Evolutionary conservation across 2,888 invertebrate species (phyloP), one percentile per base, ranked within the genome.

Genomic region (Lamellibrachia columna): DNA sequence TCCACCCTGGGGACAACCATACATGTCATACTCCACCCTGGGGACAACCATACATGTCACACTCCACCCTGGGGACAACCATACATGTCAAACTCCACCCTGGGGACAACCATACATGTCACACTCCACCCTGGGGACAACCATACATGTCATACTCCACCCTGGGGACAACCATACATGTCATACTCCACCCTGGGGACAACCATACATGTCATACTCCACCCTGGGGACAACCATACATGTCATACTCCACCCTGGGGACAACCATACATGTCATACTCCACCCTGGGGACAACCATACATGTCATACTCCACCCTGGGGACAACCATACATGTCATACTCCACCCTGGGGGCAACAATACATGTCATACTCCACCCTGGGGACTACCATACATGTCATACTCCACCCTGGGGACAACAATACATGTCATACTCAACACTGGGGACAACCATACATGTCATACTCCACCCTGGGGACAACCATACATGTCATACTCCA

Each of bases 11-110:
- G 40, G 40, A 40, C 40, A 40, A 40, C 7, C 52, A 52, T 99
- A 99, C 92, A 99, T 99, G 97, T 99, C 99, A 97, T 98, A 99
- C 97, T 99, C 99, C 96, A 99, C 98, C 96, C 99, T 96, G 22
- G 75, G 6, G 1, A 60, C 40, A 40, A 40, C 40, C 40, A 40
- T 40, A 40, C 40, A 40, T 40, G 40, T 40, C 40, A 40, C 0
- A 3, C 55, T 7, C 7, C 55, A 93, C 91, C 92, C 53, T 28
- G 91, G 1, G 7, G 2, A 55, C 55, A 55, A 55, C 40, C 0
- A 55, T 8, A 55, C 55, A 55, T 9, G 9, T 55, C 90, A 90
- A 3, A 90, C 90, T 90, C 90, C 28, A 90, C 15, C 2, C 90
- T 40, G 40, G 40, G 40, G 40, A 40, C 40, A 40, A 40, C 7